Percentiles rank a stretch among this genome's conserved stretches.
Conservation (phyloP, 1,140 invertebrate genomes). For the Adoxophyes honmai region DNA sequence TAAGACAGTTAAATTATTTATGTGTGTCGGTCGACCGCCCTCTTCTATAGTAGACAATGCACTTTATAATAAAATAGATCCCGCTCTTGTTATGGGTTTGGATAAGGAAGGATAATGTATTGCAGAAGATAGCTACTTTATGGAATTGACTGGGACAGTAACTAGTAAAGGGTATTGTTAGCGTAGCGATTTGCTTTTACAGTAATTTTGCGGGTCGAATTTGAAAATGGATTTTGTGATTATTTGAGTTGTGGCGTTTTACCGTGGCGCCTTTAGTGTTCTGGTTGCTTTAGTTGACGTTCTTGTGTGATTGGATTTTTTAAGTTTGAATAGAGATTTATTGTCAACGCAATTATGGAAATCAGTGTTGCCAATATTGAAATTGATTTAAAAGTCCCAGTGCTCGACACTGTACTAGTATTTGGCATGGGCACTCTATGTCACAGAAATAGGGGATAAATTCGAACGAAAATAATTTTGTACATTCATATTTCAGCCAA, state of each 20-base stretch:
- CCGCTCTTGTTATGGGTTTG: constrained; percentile 67
- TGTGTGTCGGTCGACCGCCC: constrained; percentile 58
- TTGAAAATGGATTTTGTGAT: constrained; percentile 4
- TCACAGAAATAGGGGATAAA: no score
- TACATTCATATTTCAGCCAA: no score
- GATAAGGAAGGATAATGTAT: constrained; percentile 72
- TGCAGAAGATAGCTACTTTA: constrained; percentile 68
- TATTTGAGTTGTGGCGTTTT: constrained; percentile 3
- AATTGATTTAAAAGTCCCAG: no score
- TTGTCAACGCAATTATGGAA: no score
- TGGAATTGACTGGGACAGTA: constrained; percentile 60
- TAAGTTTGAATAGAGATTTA: no score
- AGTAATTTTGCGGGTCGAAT: constrained; percentile 35
- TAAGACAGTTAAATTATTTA: constrained; percentile 77
- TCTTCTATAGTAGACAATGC: constrained; percentile 65
- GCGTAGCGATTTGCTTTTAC: constrained; percentile 45
- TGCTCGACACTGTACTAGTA: no score
- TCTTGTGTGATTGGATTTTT: no score
- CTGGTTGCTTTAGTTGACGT: no score
- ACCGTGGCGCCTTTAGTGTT: background rate
- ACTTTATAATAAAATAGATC: constrained; percentile 76
- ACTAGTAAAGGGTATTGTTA: constrained; percentile 54
- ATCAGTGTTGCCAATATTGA: no score
- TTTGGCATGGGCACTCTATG: no score
- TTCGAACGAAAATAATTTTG: no score